A percentile compares a stretch with the other conserved stretches of the same genome.
These are phyloP conservation scores for Brachionus rubens DNA, from an alignment of 1,140 invertebrate species.

Conservation along the genomic window DNA sequence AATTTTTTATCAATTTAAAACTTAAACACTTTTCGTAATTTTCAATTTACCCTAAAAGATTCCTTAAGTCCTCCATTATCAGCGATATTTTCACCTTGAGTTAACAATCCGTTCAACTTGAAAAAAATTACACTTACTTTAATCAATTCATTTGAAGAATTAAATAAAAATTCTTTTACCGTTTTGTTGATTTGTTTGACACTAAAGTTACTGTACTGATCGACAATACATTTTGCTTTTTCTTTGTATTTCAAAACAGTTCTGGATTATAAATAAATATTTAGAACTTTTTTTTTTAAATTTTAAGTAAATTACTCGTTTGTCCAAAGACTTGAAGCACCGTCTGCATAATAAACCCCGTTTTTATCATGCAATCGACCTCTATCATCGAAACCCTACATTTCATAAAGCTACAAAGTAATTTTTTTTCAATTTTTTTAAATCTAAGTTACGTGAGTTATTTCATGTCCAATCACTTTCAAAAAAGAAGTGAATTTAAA, in stretches of 20 bases:
- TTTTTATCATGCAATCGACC: conserved; percentile 40
- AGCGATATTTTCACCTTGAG: conserved; percentile 63
- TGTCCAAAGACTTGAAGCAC: conserved; percentile 14
- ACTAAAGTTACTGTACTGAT: conserved; percentile 23
- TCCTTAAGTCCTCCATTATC: conserved; percentile 63
- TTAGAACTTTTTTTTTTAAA: neutral
- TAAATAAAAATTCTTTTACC: no score
- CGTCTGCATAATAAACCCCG: conserved; percentile 38
- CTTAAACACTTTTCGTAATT: neutral
- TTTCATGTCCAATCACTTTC: conserved; percentile 65
- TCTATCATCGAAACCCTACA: conserved; percentile 44
- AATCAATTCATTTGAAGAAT: no score
- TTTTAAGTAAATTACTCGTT: conserved; percentile 32
- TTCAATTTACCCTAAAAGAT: conserved; percentile 55
- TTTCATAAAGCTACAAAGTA: neutral
- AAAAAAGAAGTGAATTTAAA: neutral
- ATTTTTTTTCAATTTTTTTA: neutral
- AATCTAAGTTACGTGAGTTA: conserved; percentile 59
- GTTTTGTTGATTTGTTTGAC: conserved; percentile 40
- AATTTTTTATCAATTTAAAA: conserved; percentile 7
- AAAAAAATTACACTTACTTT: no score
- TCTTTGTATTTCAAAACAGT: conserved; percentile 29
- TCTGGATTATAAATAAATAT: neutral
- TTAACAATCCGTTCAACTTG: conserved; percentile 58
- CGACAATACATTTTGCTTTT: conserved; percentile 28